phyloP scores from a whole-genome alignment of 2,797 vertebrate species.

The Cyclura pinguis region DNA sequence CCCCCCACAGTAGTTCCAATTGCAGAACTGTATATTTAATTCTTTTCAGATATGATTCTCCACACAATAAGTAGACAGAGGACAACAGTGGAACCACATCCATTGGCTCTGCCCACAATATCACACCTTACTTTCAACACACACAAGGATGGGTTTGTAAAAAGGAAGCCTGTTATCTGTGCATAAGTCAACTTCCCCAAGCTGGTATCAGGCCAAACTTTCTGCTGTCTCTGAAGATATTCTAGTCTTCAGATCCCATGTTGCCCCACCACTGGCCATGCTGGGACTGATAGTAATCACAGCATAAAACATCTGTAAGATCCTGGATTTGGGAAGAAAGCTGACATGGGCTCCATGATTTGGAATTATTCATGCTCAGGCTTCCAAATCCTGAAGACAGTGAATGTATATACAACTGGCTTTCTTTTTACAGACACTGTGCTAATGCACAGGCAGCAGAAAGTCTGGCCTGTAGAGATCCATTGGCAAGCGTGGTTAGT shows the following conservation, averaged over 20 bases:
- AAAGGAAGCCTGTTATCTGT: neutral
- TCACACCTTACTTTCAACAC: neutral
- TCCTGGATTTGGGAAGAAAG: no score
- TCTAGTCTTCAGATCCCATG: no score
- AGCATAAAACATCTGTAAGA: no score
- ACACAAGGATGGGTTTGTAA: neutral
- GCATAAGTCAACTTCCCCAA: no score
- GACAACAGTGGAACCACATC: neutral
- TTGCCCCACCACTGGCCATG: no score
- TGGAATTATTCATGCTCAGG: neutral
- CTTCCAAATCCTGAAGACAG: neutral
- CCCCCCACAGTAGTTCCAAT: neutral
- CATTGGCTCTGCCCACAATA: neutral
- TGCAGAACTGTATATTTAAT: neutral
- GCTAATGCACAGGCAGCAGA: neutral
- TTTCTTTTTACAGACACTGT: neutral
- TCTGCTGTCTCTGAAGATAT: no score
- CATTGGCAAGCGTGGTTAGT: neutral
- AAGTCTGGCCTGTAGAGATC: neutral
- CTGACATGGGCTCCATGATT: neutral
- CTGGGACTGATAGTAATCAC: no score
- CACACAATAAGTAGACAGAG: neutral
- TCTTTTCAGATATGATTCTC: neutral
- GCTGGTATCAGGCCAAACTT: no score
- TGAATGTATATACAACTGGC: neutral